Conservation (phyloP, 1,140 invertebrate species). For the Colletes gigas region DNA sequence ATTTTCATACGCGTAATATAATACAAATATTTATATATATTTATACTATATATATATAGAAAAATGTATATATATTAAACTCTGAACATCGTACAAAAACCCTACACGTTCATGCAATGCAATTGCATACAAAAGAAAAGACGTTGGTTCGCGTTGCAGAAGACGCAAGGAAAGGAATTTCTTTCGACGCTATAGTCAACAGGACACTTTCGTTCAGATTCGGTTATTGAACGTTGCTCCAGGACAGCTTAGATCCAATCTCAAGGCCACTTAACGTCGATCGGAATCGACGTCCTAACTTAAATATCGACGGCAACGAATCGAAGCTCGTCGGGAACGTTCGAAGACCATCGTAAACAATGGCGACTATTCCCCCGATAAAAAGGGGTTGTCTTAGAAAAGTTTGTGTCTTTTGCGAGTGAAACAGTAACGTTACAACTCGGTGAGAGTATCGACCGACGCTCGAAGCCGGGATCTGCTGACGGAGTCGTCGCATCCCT, state of each 20-base stretch:
- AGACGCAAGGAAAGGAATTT: constrained; percentile 11
- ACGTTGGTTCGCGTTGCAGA: neutral
- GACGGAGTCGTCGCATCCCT: constrained; percentile 52
- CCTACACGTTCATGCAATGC: constrained; percentile 43
- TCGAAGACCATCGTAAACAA: neutral
- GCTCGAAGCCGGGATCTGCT: constrained; percentile 71
- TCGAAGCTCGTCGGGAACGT: neutral
- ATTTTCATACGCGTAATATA: constrained; percentile 53
- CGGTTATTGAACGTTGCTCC: neutral
- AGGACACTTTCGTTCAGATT: neutral
- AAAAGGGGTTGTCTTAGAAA: neutral
- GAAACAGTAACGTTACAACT: constrained; percentile 71
- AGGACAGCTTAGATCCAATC: neutral
- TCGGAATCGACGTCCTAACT: no score
- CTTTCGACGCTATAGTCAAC: constrained; percentile 17
- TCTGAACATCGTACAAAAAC: constrained; percentile 50
- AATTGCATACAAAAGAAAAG: constrained; percentile 25
- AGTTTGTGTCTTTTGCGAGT: neutral
- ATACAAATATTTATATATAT: constrained; percentile 62
- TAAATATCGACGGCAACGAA: constrained; percentile 4
- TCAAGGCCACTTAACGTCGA: no score
- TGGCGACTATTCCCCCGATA: neutral
- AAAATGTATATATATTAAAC: constrained; percentile 61
- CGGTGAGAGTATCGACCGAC: constrained; percentile 81
- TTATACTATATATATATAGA: constrained; percentile 44